Evolutionary conservation across 2,888 invertebrate genomes (phyloP), one percentile per base, ranked within the genome.

Genomic region (Drosophila testacea): DNA sequence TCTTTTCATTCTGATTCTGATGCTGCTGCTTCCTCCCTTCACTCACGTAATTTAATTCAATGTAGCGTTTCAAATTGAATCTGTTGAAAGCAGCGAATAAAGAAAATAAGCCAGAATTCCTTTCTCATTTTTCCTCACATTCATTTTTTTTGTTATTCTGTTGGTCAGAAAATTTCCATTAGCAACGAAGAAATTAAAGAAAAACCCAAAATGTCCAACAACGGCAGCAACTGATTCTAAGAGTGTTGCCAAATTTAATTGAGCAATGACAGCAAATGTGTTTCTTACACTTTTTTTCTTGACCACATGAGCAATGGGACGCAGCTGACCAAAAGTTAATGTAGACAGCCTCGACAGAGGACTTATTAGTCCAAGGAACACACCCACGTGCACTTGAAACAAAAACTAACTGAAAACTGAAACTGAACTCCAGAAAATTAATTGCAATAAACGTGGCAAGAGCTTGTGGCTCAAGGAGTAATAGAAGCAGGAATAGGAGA

Each of bases 21-120:
- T 41, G 10, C 57, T 44, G 27, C 41, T 34, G 27, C 38, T 39
- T 39, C 10, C 39, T 38, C 61, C 78, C 65, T 69, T 69, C 63
- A 57, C 72, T 69, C 82, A 79, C 71, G 79, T 79, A 79, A 83
- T 81, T 87, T 87, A 87, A 89, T 87, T 85, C 80, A 85, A 88
- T 85, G 85, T 87, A 73, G 79, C 87, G 87, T 83, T 83, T 76
- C 87, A 86, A 85, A 86, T 86, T 86, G 87, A 87, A 86, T 86
- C 84, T 80, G 75, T 77, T 85, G 77, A 85, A 82, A 81, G 71
- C 72, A 73, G 77, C 68, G 63, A 44, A 36, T 32, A 70, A 68
- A 67, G 61, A 79, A 83, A 86, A 79, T 73, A 77, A 83, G 75
- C 75, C 41, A 38, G 47, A 57, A 22, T 66, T 65, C 16, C 28